These are phyloP conservation scores for Glareola pratincola DNA, from an alignment of 2,113 vertebrate genomes.

Conservation along the genomic window DNA sequence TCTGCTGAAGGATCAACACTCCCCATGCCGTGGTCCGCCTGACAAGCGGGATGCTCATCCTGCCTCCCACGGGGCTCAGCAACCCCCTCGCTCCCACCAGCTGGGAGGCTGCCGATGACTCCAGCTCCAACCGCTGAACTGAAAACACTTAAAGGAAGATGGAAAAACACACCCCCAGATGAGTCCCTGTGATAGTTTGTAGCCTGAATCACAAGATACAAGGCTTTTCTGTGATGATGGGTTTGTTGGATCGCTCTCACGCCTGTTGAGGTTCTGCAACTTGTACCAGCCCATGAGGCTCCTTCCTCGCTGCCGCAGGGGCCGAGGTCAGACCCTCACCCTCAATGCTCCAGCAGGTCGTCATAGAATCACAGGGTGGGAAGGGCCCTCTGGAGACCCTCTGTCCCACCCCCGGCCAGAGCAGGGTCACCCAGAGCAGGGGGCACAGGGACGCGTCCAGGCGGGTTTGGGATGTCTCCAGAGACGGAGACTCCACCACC, in stretches of 20 bases:
- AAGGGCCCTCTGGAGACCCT: too few species aligned
- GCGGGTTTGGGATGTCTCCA: too few species aligned
- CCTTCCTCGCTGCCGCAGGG: neutral
- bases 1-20: neutral
- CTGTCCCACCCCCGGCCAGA: too few species aligned
- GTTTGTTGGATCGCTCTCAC: neutral
- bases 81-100: neutral
- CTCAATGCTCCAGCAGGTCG: rapidly evolving
- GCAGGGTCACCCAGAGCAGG: too few species aligned
- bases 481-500: too few species aligned
- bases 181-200: neutral
- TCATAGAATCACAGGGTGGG: too few species aligned
- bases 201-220: neutral
- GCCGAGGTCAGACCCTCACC: neutral
- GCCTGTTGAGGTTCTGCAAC: neutral
- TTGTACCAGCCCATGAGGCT: neutral
- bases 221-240: neutral
- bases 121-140: neutral
- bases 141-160: neutral
- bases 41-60: neutral
- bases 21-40: neutral
- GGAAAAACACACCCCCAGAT: neutral
- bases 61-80: neutral
- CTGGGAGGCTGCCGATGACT: neutral
- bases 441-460: too few species aligned